Percentiles rank a stretch among this genome's conserved stretches.
Conservation (phyloP, 2,113 vertebrate species). For the Microcebus ravelobensis region DNA sequence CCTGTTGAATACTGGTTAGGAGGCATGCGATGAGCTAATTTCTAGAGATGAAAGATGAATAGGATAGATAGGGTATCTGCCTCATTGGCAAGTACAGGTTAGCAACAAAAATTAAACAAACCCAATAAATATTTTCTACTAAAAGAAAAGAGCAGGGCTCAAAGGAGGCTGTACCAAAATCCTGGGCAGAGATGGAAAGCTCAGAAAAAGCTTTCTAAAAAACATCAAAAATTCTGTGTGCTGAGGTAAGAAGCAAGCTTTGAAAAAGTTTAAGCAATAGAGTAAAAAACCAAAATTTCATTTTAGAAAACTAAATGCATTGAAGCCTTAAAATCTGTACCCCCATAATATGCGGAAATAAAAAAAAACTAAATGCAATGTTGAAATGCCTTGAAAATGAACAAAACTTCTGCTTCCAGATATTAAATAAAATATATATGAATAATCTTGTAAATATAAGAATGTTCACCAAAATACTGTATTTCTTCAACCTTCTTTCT, state of each 20-base stretch:
- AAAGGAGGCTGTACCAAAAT: not conserved
- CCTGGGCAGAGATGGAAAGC: not conserved
- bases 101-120: not conserved
- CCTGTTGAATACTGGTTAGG: not conserved
- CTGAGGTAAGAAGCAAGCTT: not conserved
- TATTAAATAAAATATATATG: not conserved
- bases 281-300: not conserved
- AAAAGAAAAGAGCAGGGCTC: not conserved
- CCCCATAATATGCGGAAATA: too few relatives aligned
- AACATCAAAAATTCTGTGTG: not conserved
- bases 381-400: conserved; percentile 7
- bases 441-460: not conserved
- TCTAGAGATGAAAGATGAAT: conserved; percentile 33
- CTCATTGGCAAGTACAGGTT: not conserved
- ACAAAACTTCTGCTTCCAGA: not conserved
- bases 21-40: not conserved
- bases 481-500: not conserved
- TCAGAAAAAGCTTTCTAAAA: not conserved
- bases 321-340: too few relatives aligned
- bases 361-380: not conserved
- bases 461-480: not conserved
- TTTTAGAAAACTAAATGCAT: not conserved
- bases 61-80: not conserved
- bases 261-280: not conserved
- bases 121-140: not conserved